Evolutionary conservation across 2,113 vertebrate genomes (phyloP), one percentile per base, ranked within the genome.

Genomic region (Isurus oxyrinchus): DNA sequence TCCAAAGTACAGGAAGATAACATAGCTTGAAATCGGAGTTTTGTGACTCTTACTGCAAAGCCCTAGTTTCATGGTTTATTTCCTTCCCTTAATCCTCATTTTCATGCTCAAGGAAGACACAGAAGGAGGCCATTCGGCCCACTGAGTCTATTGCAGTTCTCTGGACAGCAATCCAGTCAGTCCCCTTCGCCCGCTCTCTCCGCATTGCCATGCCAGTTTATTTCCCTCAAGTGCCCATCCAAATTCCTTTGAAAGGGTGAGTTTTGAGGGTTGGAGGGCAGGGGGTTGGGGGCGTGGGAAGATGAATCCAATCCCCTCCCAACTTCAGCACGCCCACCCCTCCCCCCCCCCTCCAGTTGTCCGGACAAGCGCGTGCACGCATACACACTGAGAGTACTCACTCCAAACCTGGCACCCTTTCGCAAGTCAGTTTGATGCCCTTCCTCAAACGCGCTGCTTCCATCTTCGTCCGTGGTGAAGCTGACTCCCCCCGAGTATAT

Each of bases 371-470:
- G 2, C 2, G 16, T 21, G 16, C 84, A 27, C 4, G 53, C 49
- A 88, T 8, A 13, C 0, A 96, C 96, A 96, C 57, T 55, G n/a
- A 87, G 69, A 44, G 10, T 31, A 84, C 97, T 97, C 81, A 97
- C 97, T 63, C 97, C 97, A 55, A 98, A 98, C 63, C 96, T 96
- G 96, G 96, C 35, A 2, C 97, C 97, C 87, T 97, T 98, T 69
- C 79, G 95, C 96, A 98, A 96, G 61, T 97, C 55, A 13, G 94
- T 96, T 0, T 97, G 97, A 66, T 97, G 67, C 0, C 97, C 94
- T 0, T 97, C 97, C 0, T 35, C 96, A 94, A 98, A 98, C 14
- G 97, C 97, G 31, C 97, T 97, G 96, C 97, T 97, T 0, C 98
- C 97, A 69, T 97, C 97, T 0, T 97, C 97, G 19, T 98, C 97